Conservation (phyloP, 2,113 vertebrate species). For the Morone saxatilis region DNA sequence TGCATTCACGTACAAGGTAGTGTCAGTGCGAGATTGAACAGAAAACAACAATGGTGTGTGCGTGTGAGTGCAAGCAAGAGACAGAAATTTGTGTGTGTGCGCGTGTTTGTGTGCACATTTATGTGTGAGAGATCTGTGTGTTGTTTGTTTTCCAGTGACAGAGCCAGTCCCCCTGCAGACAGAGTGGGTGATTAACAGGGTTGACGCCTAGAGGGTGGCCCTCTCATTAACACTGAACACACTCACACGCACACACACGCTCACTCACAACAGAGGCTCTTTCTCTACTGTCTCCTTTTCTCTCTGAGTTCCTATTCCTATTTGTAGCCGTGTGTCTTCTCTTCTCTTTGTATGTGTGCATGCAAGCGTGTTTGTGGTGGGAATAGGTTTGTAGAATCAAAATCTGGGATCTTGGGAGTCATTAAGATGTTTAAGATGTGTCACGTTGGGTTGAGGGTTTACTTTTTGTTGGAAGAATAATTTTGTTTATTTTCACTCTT, state of each 20-base stretch:
- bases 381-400: slow-evolving; percentile 21
- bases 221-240: slow-evolving; percentile 81
- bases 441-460: neutral
- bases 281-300: slow-evolving; percentile 52
- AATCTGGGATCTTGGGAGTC: neutral
- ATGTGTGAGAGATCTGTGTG: slow-evolving; percentile 56
- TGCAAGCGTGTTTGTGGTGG: slow-evolving; percentile 7
- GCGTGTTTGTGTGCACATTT: slow-evolving; percentile 4
- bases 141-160: slow-evolving; percentile 79
- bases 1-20: slow-evolving; percentile 24
- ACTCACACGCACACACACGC: slow-evolving; percentile 31
- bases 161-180: slow-evolving; percentile 79
- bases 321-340: slow-evolving; percentile 23
- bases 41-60: slow-evolving; percentile 42
- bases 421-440: slow-evolving; percentile 5
- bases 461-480: neutral
- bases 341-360: slow-evolving; percentile 29
- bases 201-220: slow-evolving; percentile 81
- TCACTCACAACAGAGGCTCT: slow-evolving; percentile 30
- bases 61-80: slow-evolving; percentile 7
- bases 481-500: neutral
- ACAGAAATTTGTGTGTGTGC: slow-evolving; percentile 44
- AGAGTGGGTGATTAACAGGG: slow-evolving; percentile 83
- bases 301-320: slow-evolving; percentile 31
- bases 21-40: slow-evolving; percentile 43